Base-by-base conservation (phyloP, 2,113 vertebrate genomes). In the Leptobrachium ailaonicum region DNA sequence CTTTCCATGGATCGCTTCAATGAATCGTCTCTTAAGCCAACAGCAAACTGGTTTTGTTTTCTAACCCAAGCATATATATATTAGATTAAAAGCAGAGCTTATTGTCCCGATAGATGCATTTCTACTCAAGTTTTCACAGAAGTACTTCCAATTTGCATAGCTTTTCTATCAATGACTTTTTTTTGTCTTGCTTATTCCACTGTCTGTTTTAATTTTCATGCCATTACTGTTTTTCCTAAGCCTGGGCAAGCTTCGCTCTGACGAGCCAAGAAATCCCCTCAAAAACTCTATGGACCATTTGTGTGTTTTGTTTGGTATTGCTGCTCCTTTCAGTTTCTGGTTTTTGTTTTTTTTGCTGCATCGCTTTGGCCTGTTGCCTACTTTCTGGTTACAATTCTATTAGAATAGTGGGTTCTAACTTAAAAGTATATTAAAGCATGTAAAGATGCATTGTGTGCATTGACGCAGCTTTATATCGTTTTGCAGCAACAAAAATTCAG, bases 181-280 rank as follows among this genome's bases (percentile, higher is more conserved):
- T 69, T 80, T 64, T 80, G 75, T 75, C 63, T n/a, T 80, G 79
- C 79, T 80, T 80, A 80, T 80, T 80, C 79, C 79, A 80, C 71
- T 80, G 79, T 80, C 79, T 75, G 71, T n/a, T 75, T 80, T 80
- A 69, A 80, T 80, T 80, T 80, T 80, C 79, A 80, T 80, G 79
- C 71, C 72, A 47, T 69, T 80, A 80, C 71, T 75, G 79, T 75
- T 75, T 68, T 50, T 66, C 40, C 78, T 80, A 80, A 80, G 78
- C 78, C 74, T 2, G 47, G 71, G 62, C 47, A 41, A 71, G 78
- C 71, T 80, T 74, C 50, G 64, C 72, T 75, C 71, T 75, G 79
- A 62, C 64, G 66, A 66, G 72, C 79, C 75, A 80, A 69, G 79
- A 80, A 80, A 80, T 75, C 79, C 64, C 79, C 42, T 75, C 63